Evolutionary conservation across 2,113 vertebrate species (phyloP).

Genomic region (Otocyon megalotis): DNA sequence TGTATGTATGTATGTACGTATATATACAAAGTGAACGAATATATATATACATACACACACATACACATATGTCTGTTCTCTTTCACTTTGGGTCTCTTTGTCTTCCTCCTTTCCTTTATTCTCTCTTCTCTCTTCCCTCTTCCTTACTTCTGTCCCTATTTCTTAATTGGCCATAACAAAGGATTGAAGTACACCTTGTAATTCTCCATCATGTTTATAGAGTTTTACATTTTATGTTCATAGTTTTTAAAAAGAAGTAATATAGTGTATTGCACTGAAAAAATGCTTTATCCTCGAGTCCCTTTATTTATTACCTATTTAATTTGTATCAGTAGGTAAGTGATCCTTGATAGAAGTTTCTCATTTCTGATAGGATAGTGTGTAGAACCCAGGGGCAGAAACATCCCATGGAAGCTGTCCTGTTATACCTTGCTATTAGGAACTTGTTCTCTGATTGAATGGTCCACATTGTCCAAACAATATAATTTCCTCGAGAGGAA

Average conservation of each 20-base stretch:
- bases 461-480: neutral
- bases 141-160: neutral
- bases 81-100: conserved; percentile 8
- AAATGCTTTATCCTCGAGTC: neutral
- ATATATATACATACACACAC: neutral
- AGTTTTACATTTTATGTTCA: conserved; percentile 1
- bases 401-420: neutral
- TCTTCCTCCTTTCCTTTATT: neutral
- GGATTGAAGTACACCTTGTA: neutral
- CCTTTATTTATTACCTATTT: neutral
- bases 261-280: neutral
- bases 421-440: conserved; percentile 12
- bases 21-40: neutral
- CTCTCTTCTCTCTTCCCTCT: neutral
- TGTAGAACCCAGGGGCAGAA: neutral
- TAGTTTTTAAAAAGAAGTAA: conserved; percentile 44
- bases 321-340: neutral
- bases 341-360: neutral
- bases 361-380: neutral
- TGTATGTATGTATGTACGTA: neutral
- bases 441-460: neutral
- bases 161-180: neutral
- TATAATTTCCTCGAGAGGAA: neutral
- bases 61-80: neutral
- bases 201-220: conserved; percentile 32